These are phyloP conservation scores for Heteromyza rotundicornis DNA, from an alignment of 2,888 invertebrate genomes.

Conservation along the genomic window DNA sequence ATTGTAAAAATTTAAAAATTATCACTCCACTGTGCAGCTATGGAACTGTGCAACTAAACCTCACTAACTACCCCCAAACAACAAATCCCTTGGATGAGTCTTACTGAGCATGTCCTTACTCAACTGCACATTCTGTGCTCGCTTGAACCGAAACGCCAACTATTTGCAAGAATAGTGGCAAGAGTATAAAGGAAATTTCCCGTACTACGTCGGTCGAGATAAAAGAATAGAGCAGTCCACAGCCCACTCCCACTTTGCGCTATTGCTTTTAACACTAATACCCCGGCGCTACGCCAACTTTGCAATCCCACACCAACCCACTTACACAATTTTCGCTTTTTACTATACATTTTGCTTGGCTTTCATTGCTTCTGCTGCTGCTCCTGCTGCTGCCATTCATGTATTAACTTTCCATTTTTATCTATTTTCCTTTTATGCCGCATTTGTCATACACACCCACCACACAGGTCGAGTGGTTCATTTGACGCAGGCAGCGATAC, in stretches of 20 bases:
- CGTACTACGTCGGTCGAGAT: background rate
- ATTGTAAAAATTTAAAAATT: too few relatives aligned
- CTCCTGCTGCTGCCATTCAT: background rate
- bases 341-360: too few relatives aligned
- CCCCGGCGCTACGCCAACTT: too few relatives aligned
- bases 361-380: background rate
- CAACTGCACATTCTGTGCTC: conserved; percentile 21
- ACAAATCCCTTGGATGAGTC: background rate
- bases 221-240: conserved; percentile 6
- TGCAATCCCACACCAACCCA: too few relatives aligned
- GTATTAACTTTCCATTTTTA: conserved; percentile 17
- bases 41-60: too few relatives aligned
- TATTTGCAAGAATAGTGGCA: background rate
- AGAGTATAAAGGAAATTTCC: background rate
- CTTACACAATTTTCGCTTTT: conserved; percentile 17
- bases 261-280: too few relatives aligned
- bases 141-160: background rate
- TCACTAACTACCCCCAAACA: too few relatives aligned
- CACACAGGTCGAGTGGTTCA: background rate
- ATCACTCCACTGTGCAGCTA: too few relatives aligned
- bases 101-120: conserved; percentile 33
- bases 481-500: conserved; percentile 36
- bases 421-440: background rate
- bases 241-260: too few relatives aligned
- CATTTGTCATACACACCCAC: background rate